Base-by-base conservation (phyloP, 2,888 invertebrate genomes). In the Drosophila robusta region DNA sequence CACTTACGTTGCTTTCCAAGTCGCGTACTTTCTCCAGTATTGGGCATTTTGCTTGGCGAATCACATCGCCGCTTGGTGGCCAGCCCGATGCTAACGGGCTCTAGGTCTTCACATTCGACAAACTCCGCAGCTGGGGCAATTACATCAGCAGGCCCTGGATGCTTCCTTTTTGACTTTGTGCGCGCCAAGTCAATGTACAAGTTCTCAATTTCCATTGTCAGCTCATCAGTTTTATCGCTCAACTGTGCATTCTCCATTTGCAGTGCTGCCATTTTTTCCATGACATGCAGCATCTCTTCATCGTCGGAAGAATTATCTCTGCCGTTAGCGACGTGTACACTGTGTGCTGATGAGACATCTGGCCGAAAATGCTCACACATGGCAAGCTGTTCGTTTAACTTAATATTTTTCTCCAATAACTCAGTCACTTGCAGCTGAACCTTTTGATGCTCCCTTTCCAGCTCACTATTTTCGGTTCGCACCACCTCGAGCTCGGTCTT, bases 221-320 rank as follows among this genome's bases (percentile, higher is more conserved):
- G 93, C 91, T 97, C 96, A 92, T 98, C 98, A 89, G 96, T 96
- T 89, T 95, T 95, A 92, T 97, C 98, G 69, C 96, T 94, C 67
- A 98, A 93, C 73, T 94, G 93, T 70, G 95, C 94, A 83, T 95
- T 95, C 89, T 96, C 96, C 22, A 93, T 91, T 80, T 95, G 95
- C 51, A 96, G 91, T 22, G 93, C 92, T 22, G 94, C 93, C 51
- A 96, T 92, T 79, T 95, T 95, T 54, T 94, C 93, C 62, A 95
- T 92, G 41, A 95, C 90, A 26, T 93, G 93, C 61, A 93, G 91
- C 61, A 94, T 93, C 90, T 94, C 93, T 86, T 94, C 89, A 36
- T 74, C 80, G 0, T 73, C 65, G 7, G 64, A 24, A 4, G 36
- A 14, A 60, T 84, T 87, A 11, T 75, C 73, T 12, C 54, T 64